Evolutionary conservation across 2,888 invertebrate species (phyloP).

Genomic region (Andrena marginata): DNA sequence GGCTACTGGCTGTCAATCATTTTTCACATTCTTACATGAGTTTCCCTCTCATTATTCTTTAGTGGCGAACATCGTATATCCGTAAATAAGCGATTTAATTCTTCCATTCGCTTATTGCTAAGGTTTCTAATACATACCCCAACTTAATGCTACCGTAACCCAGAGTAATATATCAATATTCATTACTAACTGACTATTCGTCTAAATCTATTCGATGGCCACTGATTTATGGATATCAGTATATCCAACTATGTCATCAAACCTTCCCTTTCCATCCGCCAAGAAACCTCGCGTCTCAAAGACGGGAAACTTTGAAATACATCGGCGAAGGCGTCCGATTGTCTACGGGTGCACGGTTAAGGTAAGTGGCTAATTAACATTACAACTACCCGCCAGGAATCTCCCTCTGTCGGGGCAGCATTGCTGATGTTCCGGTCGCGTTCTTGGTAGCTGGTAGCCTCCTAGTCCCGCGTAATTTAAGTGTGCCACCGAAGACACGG

Average conservation of each 20-base stretch:
- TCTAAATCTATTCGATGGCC: background rate
- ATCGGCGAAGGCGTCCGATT: slow-evolving; percentile 73
- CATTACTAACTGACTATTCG: background rate
- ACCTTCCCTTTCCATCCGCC: background rate
- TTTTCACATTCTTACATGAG: too few species aligned
- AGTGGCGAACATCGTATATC: too few species aligned
- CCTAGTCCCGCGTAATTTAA: slow-evolving; percentile 78
- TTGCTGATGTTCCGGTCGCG: slow-evolving; percentile 68
- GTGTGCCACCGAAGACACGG: slow-evolving; percentile 82
- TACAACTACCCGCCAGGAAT: slow-evolving; percentile 77
- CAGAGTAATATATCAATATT: too few species aligned
- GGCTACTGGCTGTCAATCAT: too few species aligned
- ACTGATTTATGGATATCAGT: background rate
- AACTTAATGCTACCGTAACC: too few species aligned
- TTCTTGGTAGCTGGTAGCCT: slow-evolving; percentile 47
- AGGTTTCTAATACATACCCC: too few species aligned
- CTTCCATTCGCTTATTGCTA: too few species aligned
- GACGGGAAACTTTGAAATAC: slow-evolving; percentile 64
- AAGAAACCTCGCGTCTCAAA: slow-evolving; percentile 21
- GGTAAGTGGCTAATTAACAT: slow-evolving; percentile 84
- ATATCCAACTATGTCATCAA: background rate
- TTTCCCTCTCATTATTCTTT: too few species aligned
- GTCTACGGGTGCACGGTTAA: slow-evolving; percentile 75
- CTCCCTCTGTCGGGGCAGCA: slow-evolving; percentile 61
- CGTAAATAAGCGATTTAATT: too few species aligned